Percentiles rank a stretch among this genome's conserved stretches.
These are phyloP conservation scores for Montipora sp. DNA, from an alignment of 64 coral and sea anemone genomes.

Conservation along the genomic window DNA sequence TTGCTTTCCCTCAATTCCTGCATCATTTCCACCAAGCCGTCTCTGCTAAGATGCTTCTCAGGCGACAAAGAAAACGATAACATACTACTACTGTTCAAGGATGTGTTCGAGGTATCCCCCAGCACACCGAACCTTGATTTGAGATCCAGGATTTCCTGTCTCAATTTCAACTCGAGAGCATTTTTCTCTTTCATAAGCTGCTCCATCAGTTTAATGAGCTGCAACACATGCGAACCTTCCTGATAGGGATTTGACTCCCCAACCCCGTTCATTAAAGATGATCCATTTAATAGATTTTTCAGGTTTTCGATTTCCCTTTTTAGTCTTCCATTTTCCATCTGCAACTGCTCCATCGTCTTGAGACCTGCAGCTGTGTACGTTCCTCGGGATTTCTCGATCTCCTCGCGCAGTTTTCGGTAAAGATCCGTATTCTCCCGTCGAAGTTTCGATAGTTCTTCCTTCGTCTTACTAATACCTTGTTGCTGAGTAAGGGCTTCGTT, in stretches of 20 bases:
- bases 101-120: conserved; percentile 26
- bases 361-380: conserved; percentile 12
- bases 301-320: conserved; percentile 80
- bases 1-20: conserved; percentile 74
- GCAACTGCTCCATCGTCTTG: conserved; percentile 55
- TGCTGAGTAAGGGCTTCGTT: not conserved
- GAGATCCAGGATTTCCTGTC: conserved; percentile 81
- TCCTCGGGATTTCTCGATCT: conserved; percentile 41
- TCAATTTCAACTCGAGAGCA: conserved; percentile 79
- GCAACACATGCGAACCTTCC: conserved; percentile 68
- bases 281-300: conserved; percentile 53
- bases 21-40: conserved; percentile 66
- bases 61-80: conserved; percentile 44
- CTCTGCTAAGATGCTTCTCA: conserved; percentile 68
- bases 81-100: conserved; percentile 23
- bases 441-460: conserved; percentile 67
- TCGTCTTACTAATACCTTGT: conserved; percentile 8
- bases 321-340: conserved; percentile 70
- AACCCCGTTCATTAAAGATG: conserved; percentile 26
- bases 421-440: conserved; percentile 77
- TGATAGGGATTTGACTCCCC: conserved; percentile 37
- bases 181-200: conserved; percentile 92
- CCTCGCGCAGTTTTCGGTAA: conserved; percentile 76
- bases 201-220: conserved; percentile 93
- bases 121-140: conserved; percentile 74